phyloP scores from a whole-genome alignment of 2,888 invertebrate genomes.

The Dryobotodes eremita region DNA sequence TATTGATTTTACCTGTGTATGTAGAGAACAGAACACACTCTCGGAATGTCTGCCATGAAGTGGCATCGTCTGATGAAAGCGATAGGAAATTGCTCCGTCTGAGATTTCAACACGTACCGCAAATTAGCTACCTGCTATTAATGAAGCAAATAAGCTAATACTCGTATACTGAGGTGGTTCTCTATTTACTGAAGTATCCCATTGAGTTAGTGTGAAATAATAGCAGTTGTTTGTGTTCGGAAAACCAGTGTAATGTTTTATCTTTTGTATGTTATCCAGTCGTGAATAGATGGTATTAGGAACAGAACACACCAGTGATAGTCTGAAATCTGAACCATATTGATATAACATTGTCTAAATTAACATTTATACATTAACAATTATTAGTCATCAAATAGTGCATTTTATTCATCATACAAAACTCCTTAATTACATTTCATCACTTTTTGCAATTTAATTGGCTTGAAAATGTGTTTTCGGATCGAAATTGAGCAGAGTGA shows the following conservation, averaged over 20 bases:
- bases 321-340: not conserved
- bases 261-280: not conserved
- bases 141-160: constrained; percentile 49
- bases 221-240: constrained; percentile 27
- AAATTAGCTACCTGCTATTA: constrained; percentile 32
- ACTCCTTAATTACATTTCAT: not conserved
- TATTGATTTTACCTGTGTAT: constrained; percentile 52
- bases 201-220: constrained; percentile 22
- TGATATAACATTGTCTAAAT: not conserved
- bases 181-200: constrained; percentile 39
- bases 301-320: not conserved
- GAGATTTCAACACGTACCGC: constrained; percentile 51
- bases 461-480: not conserved
- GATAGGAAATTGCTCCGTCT: constrained; percentile 39
- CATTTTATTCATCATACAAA: not conserved
- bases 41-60: constrained; percentile 33
- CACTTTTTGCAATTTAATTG: not conserved
- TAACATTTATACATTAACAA: not conserved
- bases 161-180: constrained; percentile 25
- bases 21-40: constrained; percentile 30
- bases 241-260: constrained; percentile 1
- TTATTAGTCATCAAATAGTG: not conserved
- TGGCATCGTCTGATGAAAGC: constrained; percentile 36
- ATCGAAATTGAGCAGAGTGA: not conserved
- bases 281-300: not conserved